Conservation (phyloP, 2,113 vertebrate genomes). For the Panthera tigris region DNA sequence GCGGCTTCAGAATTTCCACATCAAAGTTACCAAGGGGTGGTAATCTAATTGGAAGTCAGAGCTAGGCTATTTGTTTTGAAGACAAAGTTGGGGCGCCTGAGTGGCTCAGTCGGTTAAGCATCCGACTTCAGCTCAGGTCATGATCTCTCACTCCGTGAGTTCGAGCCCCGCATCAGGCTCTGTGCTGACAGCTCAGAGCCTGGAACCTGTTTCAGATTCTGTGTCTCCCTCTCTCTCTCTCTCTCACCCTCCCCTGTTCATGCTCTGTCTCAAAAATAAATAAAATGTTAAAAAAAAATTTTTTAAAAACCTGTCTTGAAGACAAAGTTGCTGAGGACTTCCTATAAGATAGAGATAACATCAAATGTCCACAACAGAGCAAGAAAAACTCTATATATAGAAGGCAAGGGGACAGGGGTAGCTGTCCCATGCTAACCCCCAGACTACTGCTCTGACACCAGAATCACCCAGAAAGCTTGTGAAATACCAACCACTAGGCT, state of each 20-base stretch:
- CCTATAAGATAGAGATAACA: neutral
- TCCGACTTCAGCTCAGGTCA: too few species aligned
- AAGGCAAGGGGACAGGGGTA: neutral
- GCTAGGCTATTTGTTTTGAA: neutral
- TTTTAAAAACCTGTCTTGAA: neutral
- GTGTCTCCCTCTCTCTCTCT: too few species aligned
- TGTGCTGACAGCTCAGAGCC: too few species aligned
- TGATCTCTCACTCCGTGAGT: too few species aligned
- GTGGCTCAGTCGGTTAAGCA: too few species aligned
- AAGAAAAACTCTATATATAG: neutral
- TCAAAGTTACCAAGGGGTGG: neutral
- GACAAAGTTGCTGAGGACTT: neutral
- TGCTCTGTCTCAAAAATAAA: too few species aligned
- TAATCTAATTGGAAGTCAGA: neutral
- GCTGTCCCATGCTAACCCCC: neutral
- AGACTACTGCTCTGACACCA: neutral
- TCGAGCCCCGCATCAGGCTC: too few species aligned
- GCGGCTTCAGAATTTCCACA: neutral
- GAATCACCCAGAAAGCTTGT: neutral
- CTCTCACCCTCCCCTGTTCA: too few species aligned
- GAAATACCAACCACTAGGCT: neutral
- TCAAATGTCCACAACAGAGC: neutral
- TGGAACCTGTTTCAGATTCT: too few species aligned
- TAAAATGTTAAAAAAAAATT: too few species aligned
- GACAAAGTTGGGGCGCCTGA: neutral